Conservation (phyloP, 2,797 vertebrate genomes). For the Galagoides demidoff region DNA sequence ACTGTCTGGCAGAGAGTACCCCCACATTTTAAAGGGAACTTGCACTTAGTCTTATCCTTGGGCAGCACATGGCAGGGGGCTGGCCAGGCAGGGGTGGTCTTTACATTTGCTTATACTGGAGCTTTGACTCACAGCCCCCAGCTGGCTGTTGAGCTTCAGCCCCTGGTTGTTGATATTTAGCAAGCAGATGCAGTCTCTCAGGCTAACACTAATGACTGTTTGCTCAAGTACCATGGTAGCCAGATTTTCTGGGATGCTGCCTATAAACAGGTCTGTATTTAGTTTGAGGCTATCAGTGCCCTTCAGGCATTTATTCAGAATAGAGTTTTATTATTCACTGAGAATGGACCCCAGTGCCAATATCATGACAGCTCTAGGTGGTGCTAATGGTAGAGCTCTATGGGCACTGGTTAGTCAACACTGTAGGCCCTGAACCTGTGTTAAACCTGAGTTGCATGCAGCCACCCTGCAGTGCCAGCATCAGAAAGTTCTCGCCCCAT, state of each 20-base stretch:
- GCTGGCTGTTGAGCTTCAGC: slow-evolving; percentile 91
- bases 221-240: slow-evolving; percentile 89
- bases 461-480: slow-evolving; percentile 92
- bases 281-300: slow-evolving; percentile 98
- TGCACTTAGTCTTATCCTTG: too few species aligned
- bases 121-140: slow-evolving; percentile 88
- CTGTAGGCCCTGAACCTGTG: slow-evolving; percentile 94
- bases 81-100: slow-evolving; percentile 93
- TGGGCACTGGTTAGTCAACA: slow-evolving; percentile 90
- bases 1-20: too few species aligned
- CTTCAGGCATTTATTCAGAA: slow-evolving; percentile 93
- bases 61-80: slow-evolving; percentile 90
- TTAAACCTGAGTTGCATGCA: slow-evolving; percentile 97
- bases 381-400: slow-evolving; percentile 95
- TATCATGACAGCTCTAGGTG: slow-evolving; percentile 94
- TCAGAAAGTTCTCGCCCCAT: slow-evolving; percentile 96
- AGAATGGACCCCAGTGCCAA: slow-evolving; percentile 91
- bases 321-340: slow-evolving; percentile 92
- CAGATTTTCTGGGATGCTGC: slow-evolving; percentile 92
- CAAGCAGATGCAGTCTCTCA: slow-evolving; percentile 94
- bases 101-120: slow-evolving; percentile 93
- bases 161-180: slow-evolving; percentile 96
- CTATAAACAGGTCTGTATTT: slow-evolving; percentile 95
- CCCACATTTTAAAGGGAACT: too few species aligned
- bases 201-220: slow-evolving; percentile 87